Evolutionary conservation across 2,113 vertebrate species (phyloP).

Genomic region (Caretta caretta): DNA sequence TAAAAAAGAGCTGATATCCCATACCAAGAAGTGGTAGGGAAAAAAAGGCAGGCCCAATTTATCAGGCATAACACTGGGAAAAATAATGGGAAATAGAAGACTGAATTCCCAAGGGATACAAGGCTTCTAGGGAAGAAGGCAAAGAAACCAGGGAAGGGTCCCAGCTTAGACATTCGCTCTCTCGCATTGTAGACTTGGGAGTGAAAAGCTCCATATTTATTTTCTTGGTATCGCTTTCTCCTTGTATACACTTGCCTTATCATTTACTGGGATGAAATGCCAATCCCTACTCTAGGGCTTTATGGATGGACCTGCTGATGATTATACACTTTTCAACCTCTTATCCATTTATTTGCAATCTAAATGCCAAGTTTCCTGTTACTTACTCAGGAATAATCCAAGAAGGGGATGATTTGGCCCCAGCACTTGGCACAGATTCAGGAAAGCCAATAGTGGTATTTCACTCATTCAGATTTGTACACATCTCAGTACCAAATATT

Average conservation of each 20-base stretch:
- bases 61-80: not conserved
- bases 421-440: slow-evolving; percentile 11
- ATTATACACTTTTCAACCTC: slow-evolving; percentile 1
- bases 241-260: not conserved
- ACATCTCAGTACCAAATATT: not conserved
- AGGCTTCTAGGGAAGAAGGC: not conserved
- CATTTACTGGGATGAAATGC: not conserved
- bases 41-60: not conserved
- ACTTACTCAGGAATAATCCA: slow-evolving; percentile 45
- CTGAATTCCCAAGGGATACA: not conserved
- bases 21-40: not conserved
- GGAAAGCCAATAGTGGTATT: not conserved
- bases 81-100: not conserved
- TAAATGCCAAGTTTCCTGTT: slow-evolving; percentile 28
- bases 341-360: not conserved
- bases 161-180: not conserved
- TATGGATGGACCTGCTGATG: not conserved
- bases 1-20: not conserved
- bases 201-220: not conserved
- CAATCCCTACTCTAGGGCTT: not conserved
- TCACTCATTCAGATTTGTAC: slow-evolving; percentile 30
- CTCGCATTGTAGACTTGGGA: not conserved
- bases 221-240: not conserved
- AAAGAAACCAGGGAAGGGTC: not conserved
- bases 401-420: slow-evolving; percentile 21